Evolutionary conservation across 2,888 invertebrate genomes (phyloP), one percentile per base, ranked within the genome.

Genomic region (Prionchulus punctatus): DNA sequence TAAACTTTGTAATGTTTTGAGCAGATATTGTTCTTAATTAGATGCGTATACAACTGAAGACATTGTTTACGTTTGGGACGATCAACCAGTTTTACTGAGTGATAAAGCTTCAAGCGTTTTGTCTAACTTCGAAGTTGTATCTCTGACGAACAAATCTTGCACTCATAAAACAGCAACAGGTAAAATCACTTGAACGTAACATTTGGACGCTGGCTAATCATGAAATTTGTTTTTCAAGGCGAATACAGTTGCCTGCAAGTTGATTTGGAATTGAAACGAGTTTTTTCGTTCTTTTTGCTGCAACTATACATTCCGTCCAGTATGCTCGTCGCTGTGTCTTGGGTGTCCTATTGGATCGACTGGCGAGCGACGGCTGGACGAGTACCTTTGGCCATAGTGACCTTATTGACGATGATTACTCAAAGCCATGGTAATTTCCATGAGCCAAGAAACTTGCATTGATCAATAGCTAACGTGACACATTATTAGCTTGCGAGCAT

Each of bases 31-130:
- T 54, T 50, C 21, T 3, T 43, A 69, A 76, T 62, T 73, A 94
- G 94, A 96, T 74, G 94, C 94, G 60, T 96, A 94, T 86, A 92
- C 94, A 49, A 92, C 91, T 43, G 85, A 86, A 64, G 92, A 94
- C 76, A 79, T 94, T 69, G 87, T 90, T 65, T 94, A 94, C 77
- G 79, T 88, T 64, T 94, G 92, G 92, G 90, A 91, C 73, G 60
- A 60, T 7, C 85, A 85, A 30, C 89, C 91, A 74, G 90, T 69
- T 18, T 57, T 89, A 1, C 88, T 91, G 54, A 89, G 90, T 77
- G 86, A 90, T 62, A 87, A 88, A 15, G 71, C 70, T 27, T 70
- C 68, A 59, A 67, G 70, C 30, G 69, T 90, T 76, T 81, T 91
- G 71, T 91, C 91, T 65, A 82, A 90, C 68, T 91, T 91, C 76